phyloP scores from a whole-genome alignment of 2,113 vertebrate genomes.

The Podarcis raffonei region DNA sequence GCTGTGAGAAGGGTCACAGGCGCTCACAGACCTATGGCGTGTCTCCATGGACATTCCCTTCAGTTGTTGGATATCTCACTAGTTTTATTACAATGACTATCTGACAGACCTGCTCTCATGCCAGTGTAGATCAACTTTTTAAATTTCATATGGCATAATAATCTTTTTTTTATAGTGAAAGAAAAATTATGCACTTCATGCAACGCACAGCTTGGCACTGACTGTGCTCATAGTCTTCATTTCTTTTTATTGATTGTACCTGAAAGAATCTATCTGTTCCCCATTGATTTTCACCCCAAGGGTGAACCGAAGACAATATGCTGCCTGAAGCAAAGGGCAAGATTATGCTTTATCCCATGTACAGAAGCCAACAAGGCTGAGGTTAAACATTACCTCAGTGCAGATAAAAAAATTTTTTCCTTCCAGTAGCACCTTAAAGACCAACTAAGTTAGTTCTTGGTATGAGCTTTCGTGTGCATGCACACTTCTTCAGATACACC shows the following conservation, averaged over 20 bases:
- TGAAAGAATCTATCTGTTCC: neutral
- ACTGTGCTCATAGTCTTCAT: neutral
- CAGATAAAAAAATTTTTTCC: too few relatives aligned
- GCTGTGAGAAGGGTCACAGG: neutral
- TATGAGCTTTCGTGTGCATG: too few relatives aligned
- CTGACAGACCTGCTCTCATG: neutral
- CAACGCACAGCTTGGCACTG: neutral
- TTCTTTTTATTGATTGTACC: neutral
- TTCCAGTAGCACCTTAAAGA: too few relatives aligned
- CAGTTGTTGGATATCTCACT: neutral
- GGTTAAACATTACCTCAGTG: too few relatives aligned
- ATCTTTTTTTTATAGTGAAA: neutral
- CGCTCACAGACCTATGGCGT: neutral
- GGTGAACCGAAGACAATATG: too few relatives aligned
- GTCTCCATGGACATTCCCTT: neutral
- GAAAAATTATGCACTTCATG: neutral
- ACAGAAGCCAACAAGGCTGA: too few relatives aligned
- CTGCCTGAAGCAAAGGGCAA: too few relatives aligned
- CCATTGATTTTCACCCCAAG: neutral
- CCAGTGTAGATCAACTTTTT: neutral
- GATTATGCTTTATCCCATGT: too few relatives aligned
- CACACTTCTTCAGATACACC: too few relatives aligned
- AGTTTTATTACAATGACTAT: neutral
- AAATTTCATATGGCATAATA: neutral
- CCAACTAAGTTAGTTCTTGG: too few relatives aligned